Base-by-base conservation (phyloP, 2,888 invertebrate genomes). In the Cephonodes hylas region DNA sequence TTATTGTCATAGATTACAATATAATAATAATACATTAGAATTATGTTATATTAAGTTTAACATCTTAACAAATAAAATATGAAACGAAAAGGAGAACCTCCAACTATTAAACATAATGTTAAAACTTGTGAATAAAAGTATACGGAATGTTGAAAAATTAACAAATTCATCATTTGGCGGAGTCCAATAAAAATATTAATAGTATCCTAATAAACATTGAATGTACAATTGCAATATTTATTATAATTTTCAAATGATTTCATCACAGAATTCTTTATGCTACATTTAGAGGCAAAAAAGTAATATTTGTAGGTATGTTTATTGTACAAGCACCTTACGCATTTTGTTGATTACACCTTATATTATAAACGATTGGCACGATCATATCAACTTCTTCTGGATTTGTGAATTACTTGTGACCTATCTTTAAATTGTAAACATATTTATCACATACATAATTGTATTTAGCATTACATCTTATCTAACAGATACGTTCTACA, bases 21-120 rank as follows among this genome's bases (percentile, higher is more conserved):
- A 59, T 59, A 59, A 15, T 44, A 59, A 59, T 59, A 59, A 15
- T 44, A 53, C 27, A 31, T 31, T 31, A 27, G 7, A 25, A 27
- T 8, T 31, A 27, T 53, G 15, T 10, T 38, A 38, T 38, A 38
- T 38, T 38, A 38, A 38, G 38, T 53, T 18, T 10, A 53, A 18
- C 31, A 31, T 31, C 53, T 27, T 59, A 62, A 42, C 23, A 42
- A 38, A 38, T 61, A 62, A 66, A 65, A 72, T 38, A 68, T 53
- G 18, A 31, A 53, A 53, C 53, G 20, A 31, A 53, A 15, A 31
- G 18, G 18, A 53, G 18, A 22, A 22, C 15, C 10, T 10, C 10
- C 18, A 31, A 20, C 10, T 27, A 31, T 27, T 53, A 31, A 15
- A 27, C 15, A 13, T 53, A 2, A 31, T 48, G 6, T 38, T 38